phyloP scores from a whole-genome alignment of 2,888 invertebrate species.

The Dusona sp. region DNA sequence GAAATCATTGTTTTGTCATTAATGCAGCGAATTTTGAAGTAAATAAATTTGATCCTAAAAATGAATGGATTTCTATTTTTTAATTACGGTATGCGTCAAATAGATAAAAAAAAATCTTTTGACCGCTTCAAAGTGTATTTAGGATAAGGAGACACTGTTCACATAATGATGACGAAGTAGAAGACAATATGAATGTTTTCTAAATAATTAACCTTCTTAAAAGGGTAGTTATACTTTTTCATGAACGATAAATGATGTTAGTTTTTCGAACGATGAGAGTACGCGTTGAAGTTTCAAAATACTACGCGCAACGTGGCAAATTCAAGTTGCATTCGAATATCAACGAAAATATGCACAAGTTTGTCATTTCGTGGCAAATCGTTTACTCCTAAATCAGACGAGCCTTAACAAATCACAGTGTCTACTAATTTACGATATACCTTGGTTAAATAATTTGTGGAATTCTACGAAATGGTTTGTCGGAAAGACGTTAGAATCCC shows the following conservation, averaged over 20 bases:
- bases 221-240: neutral
- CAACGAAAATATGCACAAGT: conserved; percentile 13
- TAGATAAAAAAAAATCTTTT: neutral
- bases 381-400: neutral
- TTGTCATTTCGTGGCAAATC: neutral
- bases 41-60: neutral
- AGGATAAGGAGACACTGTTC: neutral
- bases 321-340: conserved; percentile 31
- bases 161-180: neutral
- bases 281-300: neutral
- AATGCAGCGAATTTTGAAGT: neutral
- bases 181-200: neutral
- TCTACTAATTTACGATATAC: neutral
- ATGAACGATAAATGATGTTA: neutral
- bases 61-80: neutral
- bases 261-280: neutral
- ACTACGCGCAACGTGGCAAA: conserved; percentile 37
- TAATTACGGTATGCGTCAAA: neutral
- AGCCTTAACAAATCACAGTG: neutral
- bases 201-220: neutral
- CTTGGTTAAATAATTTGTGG: neutral
- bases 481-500: neutral
- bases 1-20: neutral
- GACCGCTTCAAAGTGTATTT: neutral
- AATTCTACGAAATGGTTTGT: conserved; percentile 8